Conservation (phyloP, 2,888 invertebrate genomes). For the Leuctra nigra region DNA sequence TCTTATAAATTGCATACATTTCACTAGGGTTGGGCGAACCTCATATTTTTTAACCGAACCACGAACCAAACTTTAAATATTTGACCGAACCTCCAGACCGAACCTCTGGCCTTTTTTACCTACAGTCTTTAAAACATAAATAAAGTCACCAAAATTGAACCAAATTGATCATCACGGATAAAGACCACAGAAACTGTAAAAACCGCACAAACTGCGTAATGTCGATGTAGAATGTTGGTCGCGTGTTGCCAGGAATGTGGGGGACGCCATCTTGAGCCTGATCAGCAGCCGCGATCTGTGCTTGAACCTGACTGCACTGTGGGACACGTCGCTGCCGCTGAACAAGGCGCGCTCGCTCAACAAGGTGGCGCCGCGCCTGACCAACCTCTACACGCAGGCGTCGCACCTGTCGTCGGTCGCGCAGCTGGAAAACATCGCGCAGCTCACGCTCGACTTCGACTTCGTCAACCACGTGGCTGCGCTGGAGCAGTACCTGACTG, state of each 20-base stretch:
- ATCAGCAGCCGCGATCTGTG: slow-evolving; percentile 27
- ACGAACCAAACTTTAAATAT: too few species aligned
- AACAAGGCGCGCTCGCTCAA: slow-evolving; percentile 31
- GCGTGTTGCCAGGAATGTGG: slow-evolving; percentile 33
- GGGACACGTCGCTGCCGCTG: slow-evolving; percentile 34
- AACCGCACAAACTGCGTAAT: too few species aligned
- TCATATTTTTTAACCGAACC: too few species aligned
- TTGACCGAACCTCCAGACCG: too few species aligned
- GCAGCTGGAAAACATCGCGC: slow-evolving; percentile 29
- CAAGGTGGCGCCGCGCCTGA: slow-evolving; percentile 31
- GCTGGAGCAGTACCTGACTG: slow-evolving; percentile 30
- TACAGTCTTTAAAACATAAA: too few species aligned
- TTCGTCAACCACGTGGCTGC: slow-evolving; percentile 30
- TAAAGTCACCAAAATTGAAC: too few species aligned
- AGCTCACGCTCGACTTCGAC: slow-evolving; percentile 34
- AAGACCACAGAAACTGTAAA: too few species aligned
- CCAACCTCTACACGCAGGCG: slow-evolving; percentile 26
- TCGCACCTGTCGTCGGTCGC: slow-evolving; percentile 29
- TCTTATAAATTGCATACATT: too few species aligned
- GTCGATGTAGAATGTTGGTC: too few species aligned
- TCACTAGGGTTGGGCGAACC: too few species aligned
- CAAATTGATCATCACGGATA: too few species aligned
- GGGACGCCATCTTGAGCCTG: slow-evolving; percentile 34
- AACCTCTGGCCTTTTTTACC: too few species aligned
- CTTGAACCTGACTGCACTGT: slow-evolving; percentile 33